Conservation (phyloP, 2,888 invertebrate species). For the Troilus luridus region DNA sequence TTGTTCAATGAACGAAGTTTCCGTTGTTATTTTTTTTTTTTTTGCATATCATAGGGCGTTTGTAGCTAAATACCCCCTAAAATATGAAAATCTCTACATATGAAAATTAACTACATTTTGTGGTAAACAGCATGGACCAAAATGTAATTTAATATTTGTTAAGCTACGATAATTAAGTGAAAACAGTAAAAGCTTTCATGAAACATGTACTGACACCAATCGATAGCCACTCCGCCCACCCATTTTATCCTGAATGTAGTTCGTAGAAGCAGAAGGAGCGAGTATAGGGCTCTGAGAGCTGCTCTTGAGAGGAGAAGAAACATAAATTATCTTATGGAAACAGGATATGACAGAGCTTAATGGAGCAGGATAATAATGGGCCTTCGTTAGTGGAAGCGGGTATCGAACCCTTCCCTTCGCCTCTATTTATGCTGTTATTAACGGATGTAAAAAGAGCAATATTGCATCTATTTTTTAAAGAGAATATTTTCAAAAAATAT, state of each 20-base stretch:
- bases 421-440: not conserved
- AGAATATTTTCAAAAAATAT: no score
- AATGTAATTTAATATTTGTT: not conserved
- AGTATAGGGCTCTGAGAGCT: not conserved
- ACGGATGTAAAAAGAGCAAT: not conserved
- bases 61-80: no score
- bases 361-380: conserved; percentile 33
- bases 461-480: not conserved
- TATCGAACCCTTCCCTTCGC: conserved; percentile 8
- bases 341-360: conserved; percentile 39
- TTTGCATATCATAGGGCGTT: no score
- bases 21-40: no score
- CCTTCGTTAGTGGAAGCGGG: not conserved
- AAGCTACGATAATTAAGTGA: not conserved
- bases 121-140: not conserved
- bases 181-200: not conserved
- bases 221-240: not conserved
- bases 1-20: no score
- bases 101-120: not conserved
- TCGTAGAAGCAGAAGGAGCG: not conserved
- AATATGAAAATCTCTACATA: no score
- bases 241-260: not conserved
- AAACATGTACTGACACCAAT: not conserved
- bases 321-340: conserved; percentile 35
- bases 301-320: not conserved